phyloP scores from a whole-genome alignment of 2,797 vertebrate genomes.

The Takifugu rubripes region DNA sequence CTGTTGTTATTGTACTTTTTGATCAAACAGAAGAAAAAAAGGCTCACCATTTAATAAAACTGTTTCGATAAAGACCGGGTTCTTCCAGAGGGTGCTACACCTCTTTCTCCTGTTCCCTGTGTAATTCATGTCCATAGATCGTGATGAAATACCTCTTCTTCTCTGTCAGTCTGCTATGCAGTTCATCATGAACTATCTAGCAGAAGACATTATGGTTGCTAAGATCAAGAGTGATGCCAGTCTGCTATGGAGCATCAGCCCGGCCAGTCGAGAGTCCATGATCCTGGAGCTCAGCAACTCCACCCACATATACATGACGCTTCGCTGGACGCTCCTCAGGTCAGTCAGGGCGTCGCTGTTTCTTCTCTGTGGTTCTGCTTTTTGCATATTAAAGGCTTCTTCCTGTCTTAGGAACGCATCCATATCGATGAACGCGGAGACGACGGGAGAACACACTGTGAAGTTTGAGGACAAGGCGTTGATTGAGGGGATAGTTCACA shows the following conservation, averaged over 20 bases:
- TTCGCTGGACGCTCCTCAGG: constrained; percentile 70
- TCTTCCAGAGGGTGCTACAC: too few relatives aligned
- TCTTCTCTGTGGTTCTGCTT: background rate
- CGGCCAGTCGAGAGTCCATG: constrained; percentile 59
- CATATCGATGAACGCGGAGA: constrained; percentile 72
- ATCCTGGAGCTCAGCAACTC: constrained; percentile 68
- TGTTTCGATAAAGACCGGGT: too few relatives aligned
- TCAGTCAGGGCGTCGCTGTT: constrained; percentile 17
- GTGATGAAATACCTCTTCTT: background rate
- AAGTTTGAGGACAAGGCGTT: constrained; percentile 62
- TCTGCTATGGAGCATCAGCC: constrained; percentile 74
- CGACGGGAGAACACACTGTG: constrained; percentile 70
- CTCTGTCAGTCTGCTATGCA: constrained; percentile 60
- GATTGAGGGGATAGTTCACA: constrained; percentile 68
- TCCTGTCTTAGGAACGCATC: constrained; percentile 71
- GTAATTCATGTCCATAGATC: too few relatives aligned
- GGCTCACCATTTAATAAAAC: too few relatives aligned
- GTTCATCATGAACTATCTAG: constrained; percentile 69
- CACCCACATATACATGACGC: constrained; percentile 64
- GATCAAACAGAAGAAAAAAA: too few relatives aligned
- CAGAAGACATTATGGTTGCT: constrained; percentile 63
- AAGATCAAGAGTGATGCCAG: constrained; percentile 76
- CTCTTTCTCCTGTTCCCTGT: too few relatives aligned
- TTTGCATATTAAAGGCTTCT: background rate
- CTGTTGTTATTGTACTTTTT: too few relatives aligned